Conservation (phyloP, 1,140 invertebrate genomes). For the Aleiodes sp. region DNA sequence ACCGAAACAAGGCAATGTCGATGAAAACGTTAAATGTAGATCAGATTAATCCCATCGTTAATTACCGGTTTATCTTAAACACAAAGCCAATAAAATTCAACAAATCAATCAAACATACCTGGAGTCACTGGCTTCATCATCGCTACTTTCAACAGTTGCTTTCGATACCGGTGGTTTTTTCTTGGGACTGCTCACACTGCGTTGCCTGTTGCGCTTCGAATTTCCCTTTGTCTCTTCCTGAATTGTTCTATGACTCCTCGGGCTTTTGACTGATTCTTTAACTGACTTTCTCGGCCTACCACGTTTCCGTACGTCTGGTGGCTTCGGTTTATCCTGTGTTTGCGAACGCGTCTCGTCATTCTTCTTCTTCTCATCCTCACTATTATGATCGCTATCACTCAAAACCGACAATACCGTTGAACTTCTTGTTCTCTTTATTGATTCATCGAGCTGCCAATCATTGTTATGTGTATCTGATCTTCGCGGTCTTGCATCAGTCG, state of each 20-base stretch:
- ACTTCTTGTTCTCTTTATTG: conserved; percentile 49
- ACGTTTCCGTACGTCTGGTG: conserved; percentile 56
- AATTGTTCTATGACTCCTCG: conserved; percentile 43
- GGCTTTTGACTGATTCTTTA: conserved; percentile 54
- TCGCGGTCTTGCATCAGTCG: conserved; percentile 32
- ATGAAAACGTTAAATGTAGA: too few relatives aligned
- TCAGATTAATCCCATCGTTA: too few relatives aligned
- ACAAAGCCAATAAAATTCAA: too few relatives aligned
- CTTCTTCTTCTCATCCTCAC: conserved; percentile 53
- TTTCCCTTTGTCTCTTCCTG: conserved; percentile 40
- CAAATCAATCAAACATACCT: conserved; percentile 31
- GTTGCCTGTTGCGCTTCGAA: conserved; percentile 47
- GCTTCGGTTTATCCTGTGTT: conserved; percentile 60
- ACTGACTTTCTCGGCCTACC: conserved; percentile 61
- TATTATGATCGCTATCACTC: conserved; percentile 56
- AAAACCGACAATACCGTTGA: conserved; percentile 43
- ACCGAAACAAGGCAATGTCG: too few relatives aligned
- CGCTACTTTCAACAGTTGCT: conserved; percentile 45
- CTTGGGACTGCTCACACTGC: conserved; percentile 41
- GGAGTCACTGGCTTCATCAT: conserved; percentile 50
- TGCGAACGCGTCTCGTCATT: conserved; percentile 43
- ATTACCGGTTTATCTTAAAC: too few relatives aligned
- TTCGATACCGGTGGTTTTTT: conserved; percentile 55
- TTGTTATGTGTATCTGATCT: conserved; percentile 35
- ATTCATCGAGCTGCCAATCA: conserved; percentile 53